Base-by-base conservation (phyloP, 2,888 invertebrate species). In the Sarcophaga variegata region DNA sequence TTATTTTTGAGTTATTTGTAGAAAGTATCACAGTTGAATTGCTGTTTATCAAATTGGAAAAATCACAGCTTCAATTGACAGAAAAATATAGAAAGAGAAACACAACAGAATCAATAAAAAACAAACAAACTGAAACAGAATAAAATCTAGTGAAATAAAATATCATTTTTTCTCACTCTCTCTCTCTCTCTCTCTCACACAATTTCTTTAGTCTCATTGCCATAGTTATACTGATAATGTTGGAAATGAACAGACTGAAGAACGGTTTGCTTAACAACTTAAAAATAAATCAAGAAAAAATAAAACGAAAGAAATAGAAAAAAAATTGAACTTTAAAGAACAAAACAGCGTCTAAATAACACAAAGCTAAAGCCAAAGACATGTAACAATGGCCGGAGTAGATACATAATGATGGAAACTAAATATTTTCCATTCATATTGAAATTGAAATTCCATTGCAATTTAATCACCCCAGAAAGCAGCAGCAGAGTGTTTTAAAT, bases 21-120 rank as follows among this genome's bases (percentile, higher is more conserved):
- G 37, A 78, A 81, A 81, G 72, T 81, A 85, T 85, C 85, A 87
- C 86, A 82, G 87, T 87, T 85, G 86, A 87, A 84, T 87, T 87
- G 87, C 67, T 87, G 86, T 84, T 84, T 88, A 88, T 88, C 87
- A 87, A 88, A 82, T 77, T 85, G 86, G 84, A 88, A 87, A 85
- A 84, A 88, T 81, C 87, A 82, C 81, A 86, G 84, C 84, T 87
- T 82, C 87, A 86, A 83, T 86, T 80, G 86, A 86, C 69, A 78
- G 78, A 75, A 81, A 74, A 74, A 85, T 71, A 76, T 76, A 69
- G 45, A 63, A 64, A 76, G 59, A 71, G 20, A 74, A 45, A 81
- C 54, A 69, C 45, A 81, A 66, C 60, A 72, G 67, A 14, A 77
- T 63, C 54, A n/a, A 72, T 54, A 14, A 27, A 27, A 64, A 6